Evolutionary conservation across 2,888 invertebrate genomes (phyloP).

Genomic region (Abrostola tripartita): DNA sequence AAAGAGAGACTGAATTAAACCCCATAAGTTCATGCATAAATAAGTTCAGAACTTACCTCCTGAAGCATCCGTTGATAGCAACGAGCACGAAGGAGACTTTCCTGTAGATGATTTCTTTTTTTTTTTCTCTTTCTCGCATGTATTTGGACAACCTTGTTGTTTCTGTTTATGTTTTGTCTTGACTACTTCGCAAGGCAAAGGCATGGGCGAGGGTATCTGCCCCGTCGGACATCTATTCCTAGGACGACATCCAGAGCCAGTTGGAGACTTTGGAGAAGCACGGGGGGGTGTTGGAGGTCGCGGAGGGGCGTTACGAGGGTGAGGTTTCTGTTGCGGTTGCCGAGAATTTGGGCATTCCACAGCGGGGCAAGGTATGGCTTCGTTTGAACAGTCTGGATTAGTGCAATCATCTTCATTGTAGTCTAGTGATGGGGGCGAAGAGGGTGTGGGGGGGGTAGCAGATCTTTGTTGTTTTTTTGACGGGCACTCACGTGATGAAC

Average conservation of each 20-base stretch:
- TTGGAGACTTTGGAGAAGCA: neutral
- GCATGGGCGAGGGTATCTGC: too few relatives aligned
- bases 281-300: conserved; percentile 5
- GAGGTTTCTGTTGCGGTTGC: neutral
- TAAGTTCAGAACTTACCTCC: neutral
- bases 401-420: neutral
- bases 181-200: too few relatives aligned
- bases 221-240: neutral
- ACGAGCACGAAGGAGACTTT: conserved; percentile 1
- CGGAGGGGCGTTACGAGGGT: neutral
- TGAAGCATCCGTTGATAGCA: neutral
- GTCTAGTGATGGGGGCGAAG: neutral
- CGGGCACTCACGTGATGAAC: conserved; percentile 21
- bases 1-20: neutral
- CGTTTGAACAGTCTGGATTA: neutral
- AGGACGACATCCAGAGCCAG: neutral
- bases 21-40: neutral
- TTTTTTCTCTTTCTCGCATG: neutral
- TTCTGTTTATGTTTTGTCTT: neutral
- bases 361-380: neutral
- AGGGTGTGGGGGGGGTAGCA: neutral
- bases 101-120: neutral
- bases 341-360: conserved; percentile 1
- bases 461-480: conserved; percentile 2
- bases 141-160: neutral